A percentile compares a stretch with the other conserved stretches of the same genome.
Evolutionary conservation across 2,888 invertebrate species (phyloP).

Genomic region (Encarsia formosa): DNA sequence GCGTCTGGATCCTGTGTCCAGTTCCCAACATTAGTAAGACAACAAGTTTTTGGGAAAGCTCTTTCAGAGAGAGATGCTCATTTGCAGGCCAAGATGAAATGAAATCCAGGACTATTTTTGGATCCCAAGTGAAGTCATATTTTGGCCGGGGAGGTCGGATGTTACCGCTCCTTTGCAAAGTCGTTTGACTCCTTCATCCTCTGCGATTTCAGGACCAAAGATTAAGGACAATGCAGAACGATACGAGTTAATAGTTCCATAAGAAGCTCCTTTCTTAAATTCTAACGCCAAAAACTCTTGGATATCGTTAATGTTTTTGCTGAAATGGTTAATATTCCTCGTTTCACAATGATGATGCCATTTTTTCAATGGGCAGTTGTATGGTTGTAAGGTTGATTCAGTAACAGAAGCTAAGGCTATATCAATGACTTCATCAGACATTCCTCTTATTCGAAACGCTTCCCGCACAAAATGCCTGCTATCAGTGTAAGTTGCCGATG

Average conservation of each 20-base stretch:
- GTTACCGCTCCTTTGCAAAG: conserved; percentile 18
- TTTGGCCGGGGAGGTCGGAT: conserved; percentile 16
- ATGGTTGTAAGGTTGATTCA: background rate
- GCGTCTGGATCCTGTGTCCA: conserved; percentile 24
- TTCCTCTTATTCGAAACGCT: background rate
- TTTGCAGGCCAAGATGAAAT: conserved; percentile 11
- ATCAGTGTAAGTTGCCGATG: background rate
- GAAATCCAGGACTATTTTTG: conserved; percentile 14
- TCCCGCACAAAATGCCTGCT: background rate
- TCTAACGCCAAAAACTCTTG: background rate
- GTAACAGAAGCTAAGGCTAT: too few species aligned
- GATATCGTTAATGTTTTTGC: background rate
- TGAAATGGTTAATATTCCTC: too few species aligned
- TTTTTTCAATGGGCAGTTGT: background rate
- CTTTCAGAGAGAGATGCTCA: conserved; percentile 10
- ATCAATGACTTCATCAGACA: too few species aligned
- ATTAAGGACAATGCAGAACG: background rate
- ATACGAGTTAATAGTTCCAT: background rate
- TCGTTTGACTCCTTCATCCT: background rate
- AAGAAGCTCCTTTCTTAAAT: background rate
- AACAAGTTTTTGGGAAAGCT: conserved; percentile 16
- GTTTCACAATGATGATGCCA: too few species aligned
- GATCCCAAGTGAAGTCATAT: conserved; percentile 24
- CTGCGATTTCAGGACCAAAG: background rate
- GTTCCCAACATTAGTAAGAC: conserved; percentile 24